Evolutionary conservation across 1,140 invertebrate genomes (phyloP).

Genomic region (Lordiphosa stackelbergi): DNA sequence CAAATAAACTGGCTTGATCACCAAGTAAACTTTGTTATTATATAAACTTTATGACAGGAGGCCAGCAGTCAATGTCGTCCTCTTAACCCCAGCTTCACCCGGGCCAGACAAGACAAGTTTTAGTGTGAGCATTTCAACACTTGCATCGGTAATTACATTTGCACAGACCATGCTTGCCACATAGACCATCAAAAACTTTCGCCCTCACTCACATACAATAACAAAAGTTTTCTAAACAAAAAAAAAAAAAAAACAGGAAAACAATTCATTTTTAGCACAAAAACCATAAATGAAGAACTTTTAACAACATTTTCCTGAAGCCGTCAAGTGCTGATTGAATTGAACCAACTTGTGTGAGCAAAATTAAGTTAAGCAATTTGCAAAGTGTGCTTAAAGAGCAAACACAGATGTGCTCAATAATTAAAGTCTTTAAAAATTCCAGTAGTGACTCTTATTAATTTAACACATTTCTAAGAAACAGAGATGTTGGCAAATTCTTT

Average conservation of each 20-base stretch:
- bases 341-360: conserved; percentile 25
- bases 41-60: background rate
- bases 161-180: conserved; percentile 22
- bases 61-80: background rate
- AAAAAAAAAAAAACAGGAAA: conserved; percentile 9
- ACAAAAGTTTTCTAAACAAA: conserved; percentile 30
- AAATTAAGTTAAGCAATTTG: conserved; percentile 32
- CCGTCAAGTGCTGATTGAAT: conserved; percentile 35
- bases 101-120: background rate
- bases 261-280: conserved; percentile 21
- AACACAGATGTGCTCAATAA: background rate
- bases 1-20: conserved; percentile 1
- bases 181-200: conserved; percentile 46
- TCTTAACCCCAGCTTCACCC: background rate
- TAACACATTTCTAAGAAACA: too few relatives aligned
- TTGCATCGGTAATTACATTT: conserved; percentile 48
- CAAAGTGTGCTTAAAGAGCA: background rate
- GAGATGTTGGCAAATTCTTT: too few relatives aligned
- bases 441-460: too few relatives aligned
- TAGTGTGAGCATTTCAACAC: conserved; percentile 24
- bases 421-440: background rate
- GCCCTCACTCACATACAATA: background rate
- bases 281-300: conserved; percentile 18
- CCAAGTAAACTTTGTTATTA: conserved; percentile 1
- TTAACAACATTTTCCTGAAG: conserved; percentile 8